phyloP scores from a whole-genome alignment of 2,113 vertebrate genomes.

The Diglossa brunneiventris region DNA sequence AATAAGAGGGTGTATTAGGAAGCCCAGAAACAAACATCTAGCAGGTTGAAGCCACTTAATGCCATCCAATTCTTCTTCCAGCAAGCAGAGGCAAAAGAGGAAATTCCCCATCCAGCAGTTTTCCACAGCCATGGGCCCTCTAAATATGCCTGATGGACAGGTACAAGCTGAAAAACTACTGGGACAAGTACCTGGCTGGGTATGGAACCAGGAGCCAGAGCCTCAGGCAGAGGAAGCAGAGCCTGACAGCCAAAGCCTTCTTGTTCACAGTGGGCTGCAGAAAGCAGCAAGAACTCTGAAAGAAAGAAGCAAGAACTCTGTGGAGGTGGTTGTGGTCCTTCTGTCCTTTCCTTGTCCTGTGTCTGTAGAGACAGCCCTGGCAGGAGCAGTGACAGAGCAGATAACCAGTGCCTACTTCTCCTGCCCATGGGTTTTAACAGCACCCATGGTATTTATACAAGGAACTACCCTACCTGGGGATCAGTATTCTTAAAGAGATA shows the following conservation, averaged over 20 bases:
- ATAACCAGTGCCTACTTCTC: not conserved
- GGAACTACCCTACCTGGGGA: not conserved
- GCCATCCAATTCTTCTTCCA: not conserved
- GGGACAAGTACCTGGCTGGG: not conserved
- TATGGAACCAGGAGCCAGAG: not conserved
- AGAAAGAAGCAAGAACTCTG: not conserved
- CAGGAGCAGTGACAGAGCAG: not conserved
- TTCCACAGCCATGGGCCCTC: not conserved
- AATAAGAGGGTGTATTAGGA: not conserved
- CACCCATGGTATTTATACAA: not conserved
- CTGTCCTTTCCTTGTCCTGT: not conserved
- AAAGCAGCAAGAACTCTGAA: not conserved
- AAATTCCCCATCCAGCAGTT: not conserved
- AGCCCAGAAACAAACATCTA: not conserved
- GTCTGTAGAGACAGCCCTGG: not conserved
- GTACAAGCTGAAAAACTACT: not conserved
- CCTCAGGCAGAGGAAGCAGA: not conserved
- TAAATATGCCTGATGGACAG: not conserved
- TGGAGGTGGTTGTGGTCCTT: not conserved
- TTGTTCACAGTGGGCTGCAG: not conserved
- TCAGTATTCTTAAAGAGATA: not conserved
- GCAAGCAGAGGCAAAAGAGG: not conserved
- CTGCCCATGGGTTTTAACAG: not conserved
- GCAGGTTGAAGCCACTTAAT: not conserved
- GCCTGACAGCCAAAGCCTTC: not conserved